Evolutionary conservation across 2,113 vertebrate genomes (phyloP).

Genomic region (Tupaia tana): DNA sequence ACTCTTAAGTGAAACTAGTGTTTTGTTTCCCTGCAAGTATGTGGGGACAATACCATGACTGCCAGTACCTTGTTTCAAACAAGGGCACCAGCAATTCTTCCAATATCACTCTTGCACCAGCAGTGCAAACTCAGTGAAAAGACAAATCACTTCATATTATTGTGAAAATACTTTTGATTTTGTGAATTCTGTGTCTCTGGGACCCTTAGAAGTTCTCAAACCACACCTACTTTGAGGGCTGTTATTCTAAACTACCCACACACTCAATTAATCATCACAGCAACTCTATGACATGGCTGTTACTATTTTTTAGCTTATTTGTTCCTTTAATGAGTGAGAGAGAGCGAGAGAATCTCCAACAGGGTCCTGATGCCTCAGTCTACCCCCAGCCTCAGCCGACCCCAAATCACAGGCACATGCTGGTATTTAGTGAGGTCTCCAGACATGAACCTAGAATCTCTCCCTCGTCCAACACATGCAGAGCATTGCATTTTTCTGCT

Average conservation of each 20-base stretch:
- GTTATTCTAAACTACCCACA: background rate
- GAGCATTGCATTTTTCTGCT: too few relatives aligned
- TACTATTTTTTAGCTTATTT: background rate
- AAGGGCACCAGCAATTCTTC: background rate
- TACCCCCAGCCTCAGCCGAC: too few relatives aligned
- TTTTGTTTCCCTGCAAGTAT: background rate
- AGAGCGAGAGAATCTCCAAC: too few relatives aligned
- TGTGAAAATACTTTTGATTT: background rate
- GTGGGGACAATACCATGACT: too few relatives aligned
- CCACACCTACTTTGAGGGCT: background rate
- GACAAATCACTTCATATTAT: background rate
- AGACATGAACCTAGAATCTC: too few relatives aligned
- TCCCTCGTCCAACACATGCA: too few relatives aligned
- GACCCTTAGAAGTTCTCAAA: background rate
- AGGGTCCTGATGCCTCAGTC: too few relatives aligned
- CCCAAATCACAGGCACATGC: too few relatives aligned
- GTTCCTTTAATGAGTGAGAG: too few relatives aligned
- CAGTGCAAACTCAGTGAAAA: background rate
- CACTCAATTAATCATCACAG: background rate
- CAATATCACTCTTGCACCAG: fast-evolving
- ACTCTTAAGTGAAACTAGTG: background rate
- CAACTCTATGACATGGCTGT: background rate
- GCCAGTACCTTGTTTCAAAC: background rate
- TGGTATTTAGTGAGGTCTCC: too few relatives aligned
- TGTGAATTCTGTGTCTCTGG: background rate